Evolutionary conservation across 2,113 vertebrate species (phyloP).

Genomic region (Perca schrenkii): DNA sequence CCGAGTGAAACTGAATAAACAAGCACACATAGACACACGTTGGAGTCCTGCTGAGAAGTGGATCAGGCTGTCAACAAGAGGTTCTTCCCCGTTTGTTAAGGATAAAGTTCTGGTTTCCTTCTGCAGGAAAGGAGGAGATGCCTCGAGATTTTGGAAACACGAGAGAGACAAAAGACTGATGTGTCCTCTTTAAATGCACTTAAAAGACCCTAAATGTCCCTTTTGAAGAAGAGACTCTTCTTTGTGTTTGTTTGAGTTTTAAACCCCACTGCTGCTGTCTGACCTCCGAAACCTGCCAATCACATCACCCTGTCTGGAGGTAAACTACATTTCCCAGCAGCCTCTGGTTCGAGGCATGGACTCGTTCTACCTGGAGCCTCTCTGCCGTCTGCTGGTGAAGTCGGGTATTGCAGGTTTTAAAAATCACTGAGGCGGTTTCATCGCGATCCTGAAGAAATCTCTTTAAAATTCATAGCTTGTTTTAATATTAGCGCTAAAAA

Average conservation of each 20-base stretch:
- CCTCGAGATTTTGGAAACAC: background rate
- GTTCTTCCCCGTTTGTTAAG: constrained; percentile 9
- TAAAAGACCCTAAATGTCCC: constrained; percentile 1
- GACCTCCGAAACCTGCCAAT: background rate
- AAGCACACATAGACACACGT: background rate
- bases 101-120: background rate
- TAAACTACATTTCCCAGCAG: constrained; percentile 42
- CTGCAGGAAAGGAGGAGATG: background rate
- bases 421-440: background rate
- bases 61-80: background rate
- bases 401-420: constrained; percentile 21
- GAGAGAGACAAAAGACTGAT: background rate
- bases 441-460: background rate
- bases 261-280: background rate
- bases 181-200: constrained; percentile 29
- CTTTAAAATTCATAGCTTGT: no score
- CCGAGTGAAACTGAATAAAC: background rate
- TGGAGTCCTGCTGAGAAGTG: background rate
- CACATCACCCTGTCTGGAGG: background rate
- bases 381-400: constrained; percentile 38
- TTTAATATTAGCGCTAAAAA: no score
- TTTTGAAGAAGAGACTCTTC: background rate
- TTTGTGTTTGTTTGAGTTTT: background rate
- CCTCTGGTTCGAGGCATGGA: constrained; percentile 18
- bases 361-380: background rate